Percentiles rank a stretch among this genome's conserved stretches.
Evolutionary conservation across 2,888 invertebrate species (phyloP).

Genomic region (Thymelicus sylvestris): DNA sequence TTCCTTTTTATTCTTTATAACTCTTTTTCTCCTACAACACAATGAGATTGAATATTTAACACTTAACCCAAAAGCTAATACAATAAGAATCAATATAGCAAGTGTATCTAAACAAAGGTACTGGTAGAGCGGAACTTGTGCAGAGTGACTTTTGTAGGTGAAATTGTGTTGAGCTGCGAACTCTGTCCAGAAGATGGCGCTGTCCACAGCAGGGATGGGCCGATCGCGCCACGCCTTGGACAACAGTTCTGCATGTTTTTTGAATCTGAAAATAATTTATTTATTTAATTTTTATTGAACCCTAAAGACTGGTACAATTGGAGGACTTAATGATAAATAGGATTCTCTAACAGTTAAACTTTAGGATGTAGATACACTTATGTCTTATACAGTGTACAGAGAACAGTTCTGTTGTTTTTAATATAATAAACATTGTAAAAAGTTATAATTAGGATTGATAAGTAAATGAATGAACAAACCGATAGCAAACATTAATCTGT

Average conservation of each 20-base stretch:
- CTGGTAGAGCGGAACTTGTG: conserved; percentile 69
- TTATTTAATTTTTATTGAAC: too few species aligned
- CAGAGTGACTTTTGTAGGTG: conserved; percentile 62
- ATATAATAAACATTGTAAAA: too few species aligned
- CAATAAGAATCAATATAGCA: neutral
- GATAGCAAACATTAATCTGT: too few species aligned
- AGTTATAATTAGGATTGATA: too few species aligned
- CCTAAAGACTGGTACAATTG: too few species aligned
- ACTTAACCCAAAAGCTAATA: neutral
- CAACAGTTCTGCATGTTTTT: conserved; percentile 59
- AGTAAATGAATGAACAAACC: too few species aligned
- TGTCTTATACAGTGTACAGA: too few species aligned
- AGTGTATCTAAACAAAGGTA: conserved; percentile 54
- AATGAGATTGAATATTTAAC: neutral
- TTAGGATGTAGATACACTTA: too few species aligned
- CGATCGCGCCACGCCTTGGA: conserved; percentile 73
- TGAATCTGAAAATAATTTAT: conserved; percentile 43
- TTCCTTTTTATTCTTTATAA: conserved; percentile 16
- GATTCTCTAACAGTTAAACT: too few species aligned
- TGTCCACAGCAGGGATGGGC: conserved; percentile 73
- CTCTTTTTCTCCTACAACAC: neutral
- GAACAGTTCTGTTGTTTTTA: too few species aligned
- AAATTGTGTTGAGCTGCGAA: conserved; percentile 72
- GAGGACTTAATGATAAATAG: too few species aligned
- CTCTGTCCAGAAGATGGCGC: conserved; percentile 82